phyloP scores from a whole-genome alignment of 2,797 vertebrate genomes.

The Eutrigla gurnardus region DNA sequence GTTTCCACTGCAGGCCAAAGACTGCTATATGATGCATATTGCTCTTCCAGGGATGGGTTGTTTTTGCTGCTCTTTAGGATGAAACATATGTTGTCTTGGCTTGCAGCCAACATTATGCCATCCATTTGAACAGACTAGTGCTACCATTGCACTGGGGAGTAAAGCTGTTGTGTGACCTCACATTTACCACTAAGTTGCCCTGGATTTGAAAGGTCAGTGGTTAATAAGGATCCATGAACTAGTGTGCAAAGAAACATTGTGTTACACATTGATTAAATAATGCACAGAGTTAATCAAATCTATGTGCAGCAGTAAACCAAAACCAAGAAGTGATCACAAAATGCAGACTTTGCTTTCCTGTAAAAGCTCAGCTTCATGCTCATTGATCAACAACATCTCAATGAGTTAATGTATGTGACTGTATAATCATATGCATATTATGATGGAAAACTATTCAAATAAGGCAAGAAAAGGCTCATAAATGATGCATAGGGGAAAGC shows the following conservation, averaged over 20 bases:
- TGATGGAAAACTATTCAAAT: conserved; percentile 57
- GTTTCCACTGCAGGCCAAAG: conserved; percentile 15
- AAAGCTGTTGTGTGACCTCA: conserved; percentile 7
- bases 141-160: background rate
- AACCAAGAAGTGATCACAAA: background rate
- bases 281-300: background rate
- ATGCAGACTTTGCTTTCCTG: conserved; percentile 5
- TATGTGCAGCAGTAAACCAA: background rate
- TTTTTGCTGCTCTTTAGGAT: conserved; percentile 13
- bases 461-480: conserved; percentile 24
- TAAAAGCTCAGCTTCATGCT: conserved; percentile 31
- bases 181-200: conserved; percentile 7
- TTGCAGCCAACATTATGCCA: conserved; percentile 10
- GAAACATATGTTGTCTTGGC: conserved; percentile 37
- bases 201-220: conserved; percentile 16
- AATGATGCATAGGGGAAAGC: conserved; percentile 50
- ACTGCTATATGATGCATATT: conserved; percentile 16
- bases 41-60: background rate
- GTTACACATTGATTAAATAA: background rate
- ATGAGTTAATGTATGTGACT: conserved; percentile 12
- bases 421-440: conserved; percentile 34
- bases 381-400: conserved; percentile 43
- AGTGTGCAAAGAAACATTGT: background rate
- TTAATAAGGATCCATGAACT: background rate
- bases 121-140: background rate